Evolutionary conservation across 2,888 invertebrate genomes (phyloP).

Genomic region (Protula sp.): DNA sequence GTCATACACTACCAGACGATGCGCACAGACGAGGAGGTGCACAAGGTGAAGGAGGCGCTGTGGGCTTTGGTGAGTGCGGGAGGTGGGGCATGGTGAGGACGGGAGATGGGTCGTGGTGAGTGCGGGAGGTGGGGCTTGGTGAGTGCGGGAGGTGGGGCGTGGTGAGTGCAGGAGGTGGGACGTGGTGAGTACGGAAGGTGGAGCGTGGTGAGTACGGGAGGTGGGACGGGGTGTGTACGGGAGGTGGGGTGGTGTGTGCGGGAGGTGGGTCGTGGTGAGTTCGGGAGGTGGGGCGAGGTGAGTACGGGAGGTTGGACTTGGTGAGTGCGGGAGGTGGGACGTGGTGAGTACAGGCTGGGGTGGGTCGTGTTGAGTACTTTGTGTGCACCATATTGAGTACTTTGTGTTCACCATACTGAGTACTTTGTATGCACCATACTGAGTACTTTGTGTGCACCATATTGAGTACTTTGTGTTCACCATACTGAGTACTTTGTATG

Average conservation of each 20-base stretch:
- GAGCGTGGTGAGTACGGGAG: constrained; percentile 60
- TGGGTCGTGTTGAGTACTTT: too few relatives aligned
- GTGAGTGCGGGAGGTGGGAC: background rate
- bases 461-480: background rate
- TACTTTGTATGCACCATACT: background rate
- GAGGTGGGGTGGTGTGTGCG: constrained; percentile 61
- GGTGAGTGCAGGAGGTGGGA: constrained; percentile 37
- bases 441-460: too few relatives aligned
- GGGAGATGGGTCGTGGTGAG: constrained; percentile 59
- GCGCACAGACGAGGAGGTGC: constrained; percentile 52
- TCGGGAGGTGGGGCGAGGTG: too few relatives aligned
- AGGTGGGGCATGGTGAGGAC: constrained; percentile 33
- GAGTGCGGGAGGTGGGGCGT: constrained; percentile 29
- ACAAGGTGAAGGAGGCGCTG: constrained; percentile 77
- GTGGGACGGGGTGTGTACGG: constrained; percentile 36
- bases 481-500: background rate
- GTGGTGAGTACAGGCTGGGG: too few relatives aligned
- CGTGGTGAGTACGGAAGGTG: constrained; percentile 81
- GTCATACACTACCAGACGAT: constrained; percentile 36
- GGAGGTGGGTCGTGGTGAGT: constrained; percentile 78
- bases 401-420: too few relatives aligned
- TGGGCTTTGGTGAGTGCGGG: constrained; percentile 65
- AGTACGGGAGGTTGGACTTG: background rate
- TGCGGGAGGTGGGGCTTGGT: constrained; percentile 82
- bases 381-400: background rate